Base-by-base conservation (phyloP, 2,888 invertebrate species). In the Adela reaumurella region DNA sequence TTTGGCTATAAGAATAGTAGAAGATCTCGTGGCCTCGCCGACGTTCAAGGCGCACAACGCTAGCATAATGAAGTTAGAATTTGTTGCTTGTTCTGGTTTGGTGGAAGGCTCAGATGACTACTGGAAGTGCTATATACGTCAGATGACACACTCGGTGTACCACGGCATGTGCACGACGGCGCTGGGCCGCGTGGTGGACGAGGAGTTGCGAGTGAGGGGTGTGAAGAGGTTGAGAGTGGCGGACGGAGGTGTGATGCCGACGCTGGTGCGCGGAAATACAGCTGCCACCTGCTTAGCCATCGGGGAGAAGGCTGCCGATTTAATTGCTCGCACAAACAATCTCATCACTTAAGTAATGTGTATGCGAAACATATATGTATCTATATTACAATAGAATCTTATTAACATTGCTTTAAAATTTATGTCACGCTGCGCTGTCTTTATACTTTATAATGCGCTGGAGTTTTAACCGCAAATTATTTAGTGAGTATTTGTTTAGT, bases 91-190 rank as follows among this genome's bases (percentile, higher is more conserved):
- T 19, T 24, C 43, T 2, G 28, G 17, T 20, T 35, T 14, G 48
- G 47, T 29, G 8, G 43, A 28, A 19, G 42, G 43, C 24, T 35
- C 17, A 49, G 43, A 29, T 17, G 47, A 45, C 19, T 51, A 48
- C 29, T 51, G 48, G 51, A 11, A 24, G 14, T 49, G 51, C 43
- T 49, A 43, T 19, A 28, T 42, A 1, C 45, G 48, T 17, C 46
- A 48, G 24, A 57, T 71, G 65, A 68, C 71, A 49, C 57, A 56
- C 45, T 53, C 65, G 18, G 63, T 59, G 49, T 64, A 56, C 55
- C 72, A 72, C 55, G 59, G 70, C 28, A 61, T 57, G 50, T 72
- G 73, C 45, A 64, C 70, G 47, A 58, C 60, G 41, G 58, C 62
- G 45, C 51, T 70, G 49, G 66, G 64, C 2, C 18, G 47, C n/a